These are phyloP conservation scores for Phengaris arion DNA, from an alignment of 2,888 invertebrate species.

Conservation along the genomic window DNA sequence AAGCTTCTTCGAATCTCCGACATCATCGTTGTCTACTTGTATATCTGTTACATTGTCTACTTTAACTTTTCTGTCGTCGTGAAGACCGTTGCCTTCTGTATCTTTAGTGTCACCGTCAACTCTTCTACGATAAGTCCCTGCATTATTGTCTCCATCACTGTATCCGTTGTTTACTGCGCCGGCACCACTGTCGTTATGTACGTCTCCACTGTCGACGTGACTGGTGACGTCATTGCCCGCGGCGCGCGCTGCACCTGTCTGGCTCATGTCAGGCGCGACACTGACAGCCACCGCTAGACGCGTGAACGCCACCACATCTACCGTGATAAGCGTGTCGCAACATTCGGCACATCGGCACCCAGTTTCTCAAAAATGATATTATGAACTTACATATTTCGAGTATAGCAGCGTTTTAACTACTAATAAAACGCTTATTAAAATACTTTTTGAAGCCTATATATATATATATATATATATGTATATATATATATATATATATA, in stretches of 20 bases:
- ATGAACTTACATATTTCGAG: background rate
- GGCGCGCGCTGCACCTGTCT: background rate
- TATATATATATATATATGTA: no score
- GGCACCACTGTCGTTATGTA: background rate
- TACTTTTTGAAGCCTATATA: no score
- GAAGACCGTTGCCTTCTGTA: background rate
- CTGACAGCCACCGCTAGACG: background rate
- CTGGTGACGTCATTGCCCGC: background rate
- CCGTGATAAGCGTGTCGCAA: slow-evolving; percentile 7
- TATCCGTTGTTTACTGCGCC: background rate
- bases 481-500: no score
- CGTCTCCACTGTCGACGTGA: background rate
- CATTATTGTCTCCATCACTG: background rate
- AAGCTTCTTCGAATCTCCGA: background rate
- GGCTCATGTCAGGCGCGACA: slow-evolving; percentile 3
- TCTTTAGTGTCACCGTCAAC: background rate
- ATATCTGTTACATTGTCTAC: background rate
- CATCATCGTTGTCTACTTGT: background rate
- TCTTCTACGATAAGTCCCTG: background rate
- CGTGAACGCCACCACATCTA: background rate
- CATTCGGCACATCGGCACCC: background rate
- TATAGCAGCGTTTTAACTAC: no score
- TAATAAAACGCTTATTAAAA: no score
- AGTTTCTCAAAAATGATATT: background rate
- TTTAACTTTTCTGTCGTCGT: background rate